A percentile compares a stretch with the other conserved stretches of the same genome.
Conservation (phyloP, 2,888 invertebrate species). For the Drosophila formosana region DNA sequence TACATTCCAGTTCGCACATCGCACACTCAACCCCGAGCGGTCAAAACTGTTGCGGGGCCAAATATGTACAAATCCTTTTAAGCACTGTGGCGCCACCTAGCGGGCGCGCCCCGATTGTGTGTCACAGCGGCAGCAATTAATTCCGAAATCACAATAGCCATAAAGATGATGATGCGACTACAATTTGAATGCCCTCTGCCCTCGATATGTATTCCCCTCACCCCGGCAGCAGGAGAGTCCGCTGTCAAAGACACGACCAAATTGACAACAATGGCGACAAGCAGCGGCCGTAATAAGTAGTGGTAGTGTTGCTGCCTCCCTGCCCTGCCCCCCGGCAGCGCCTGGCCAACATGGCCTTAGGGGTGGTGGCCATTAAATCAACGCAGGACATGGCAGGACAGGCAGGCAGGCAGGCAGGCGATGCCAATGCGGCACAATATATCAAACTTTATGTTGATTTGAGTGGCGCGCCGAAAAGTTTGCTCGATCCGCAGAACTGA, state of each 20-base stretch:
- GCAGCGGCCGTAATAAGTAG: slow-evolving; percentile 75
- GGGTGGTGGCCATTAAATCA: slow-evolving; percentile 73
- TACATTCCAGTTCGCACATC: slow-evolving; percentile 1
- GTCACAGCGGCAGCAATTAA: slow-evolving; percentile 71
- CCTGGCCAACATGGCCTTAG: slow-evolving; percentile 16
- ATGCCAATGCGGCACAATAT: slow-evolving; percentile 75
- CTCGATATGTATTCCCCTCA: slow-evolving; percentile 7
- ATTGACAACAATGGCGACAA: slow-evolving; percentile 80
- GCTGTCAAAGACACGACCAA: slow-evolving; percentile 76
- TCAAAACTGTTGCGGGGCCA: slow-evolving; percentile 47
- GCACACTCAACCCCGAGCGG: slow-evolving; percentile 18
- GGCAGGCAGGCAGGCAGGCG: slow-evolving; percentile 28
- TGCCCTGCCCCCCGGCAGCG: background rate
- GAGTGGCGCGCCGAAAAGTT: slow-evolving; percentile 75
- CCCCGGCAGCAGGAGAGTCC: slow-evolving; percentile 18
- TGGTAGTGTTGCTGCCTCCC: slow-evolving; percentile 39
- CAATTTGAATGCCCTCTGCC: slow-evolving; percentile 69
- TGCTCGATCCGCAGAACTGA: slow-evolving; percentile 42
- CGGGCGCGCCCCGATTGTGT: slow-evolving; percentile 46
- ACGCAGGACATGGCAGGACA: slow-evolving; percentile 69
- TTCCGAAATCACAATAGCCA: slow-evolving; percentile 80
- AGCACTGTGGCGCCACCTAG: slow-evolving; percentile 72
- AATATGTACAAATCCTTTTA: slow-evolving; percentile 71
- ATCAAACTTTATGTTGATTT: slow-evolving; percentile 81
- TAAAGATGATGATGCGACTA: slow-evolving; percentile 79